phyloP scores from a whole-genome alignment of 1,140 invertebrate species.

The Aphis gossypii region DNA sequence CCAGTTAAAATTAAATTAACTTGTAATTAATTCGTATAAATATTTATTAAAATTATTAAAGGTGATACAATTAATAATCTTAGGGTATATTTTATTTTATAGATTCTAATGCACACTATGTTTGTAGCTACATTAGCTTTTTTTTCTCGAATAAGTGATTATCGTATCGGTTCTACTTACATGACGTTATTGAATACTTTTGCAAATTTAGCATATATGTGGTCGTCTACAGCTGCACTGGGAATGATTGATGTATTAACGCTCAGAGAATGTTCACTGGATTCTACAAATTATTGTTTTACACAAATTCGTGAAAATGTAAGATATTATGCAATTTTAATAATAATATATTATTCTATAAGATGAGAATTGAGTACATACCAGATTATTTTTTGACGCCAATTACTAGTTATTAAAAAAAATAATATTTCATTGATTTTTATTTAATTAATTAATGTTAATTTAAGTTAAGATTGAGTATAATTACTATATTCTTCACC shows the following conservation, averaged over 20 bases:
- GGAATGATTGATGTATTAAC: constrained; percentile 92
- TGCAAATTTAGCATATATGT: constrained; percentile 94
- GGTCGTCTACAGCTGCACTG: constrained; percentile 91
- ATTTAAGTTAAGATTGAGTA: neutral
- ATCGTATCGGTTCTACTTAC: constrained; percentile 95
- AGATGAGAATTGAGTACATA: neutral
- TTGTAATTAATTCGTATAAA: neutral
- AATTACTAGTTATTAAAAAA: neutral
- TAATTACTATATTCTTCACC: too few species aligned
- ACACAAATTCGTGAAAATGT: neutral
- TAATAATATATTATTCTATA: neutral
- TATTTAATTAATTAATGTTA: neutral
- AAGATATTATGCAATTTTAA: neutral
- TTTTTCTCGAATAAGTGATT: constrained; percentile 88
- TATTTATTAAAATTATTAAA: neutral
- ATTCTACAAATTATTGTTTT: constrained; percentile 1
- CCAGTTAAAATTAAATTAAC: neutral
- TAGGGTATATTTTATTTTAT: neutral
- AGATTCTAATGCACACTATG: constrained; percentile 71
- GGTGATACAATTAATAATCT: neutral
- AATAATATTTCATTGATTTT: neutral
- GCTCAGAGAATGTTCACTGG: constrained; percentile 72
- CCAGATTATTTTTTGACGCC: neutral
- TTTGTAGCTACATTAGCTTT: constrained; percentile 84
- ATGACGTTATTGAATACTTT: constrained; percentile 99